Percentiles rank a stretch among this genome's conserved stretches.
These are phyloP conservation scores for Anhinga rufa DNA, from an alignment of 2,113 vertebrate genomes.

Conservation along the genomic window DNA sequence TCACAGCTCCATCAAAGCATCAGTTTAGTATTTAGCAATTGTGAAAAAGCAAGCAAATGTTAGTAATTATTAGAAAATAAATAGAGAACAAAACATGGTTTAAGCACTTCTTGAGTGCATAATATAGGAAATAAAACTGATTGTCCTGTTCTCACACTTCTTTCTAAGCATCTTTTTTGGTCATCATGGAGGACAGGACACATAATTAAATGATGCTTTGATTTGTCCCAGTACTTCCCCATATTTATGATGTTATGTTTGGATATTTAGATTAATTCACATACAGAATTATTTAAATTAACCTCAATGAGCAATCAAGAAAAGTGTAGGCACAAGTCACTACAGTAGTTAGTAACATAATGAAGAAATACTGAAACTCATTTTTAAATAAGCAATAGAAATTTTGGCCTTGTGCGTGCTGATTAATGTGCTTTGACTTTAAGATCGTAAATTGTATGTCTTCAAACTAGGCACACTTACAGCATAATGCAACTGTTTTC, in stretches of 20 bases:
- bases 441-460: neutral
- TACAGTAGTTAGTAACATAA: neutral
- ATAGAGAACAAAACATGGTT: neutral
- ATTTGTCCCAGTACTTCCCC: neutral
- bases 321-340: neutral
- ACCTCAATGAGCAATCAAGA: neutral
- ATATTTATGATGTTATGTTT: neutral
- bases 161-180: neutral
- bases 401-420: neutral
- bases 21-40: neutral
- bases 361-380: neutral
- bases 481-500: neutral
- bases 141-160: neutral
- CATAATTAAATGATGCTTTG: neutral
- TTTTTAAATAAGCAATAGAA: neutral
- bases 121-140: neutral
- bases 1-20: neutral
- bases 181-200: neutral
- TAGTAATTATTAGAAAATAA: neutral
- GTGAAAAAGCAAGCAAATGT: neutral
- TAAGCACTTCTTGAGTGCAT: neutral
- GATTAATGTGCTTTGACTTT: neutral
- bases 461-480: neutral
- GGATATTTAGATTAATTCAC: neutral
- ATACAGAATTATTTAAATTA: neutral